Evolutionary conservation across 2,888 invertebrate genomes (phyloP), one percentile per base, ranked within the genome.

Genomic region (Cancer borealis): DNA sequence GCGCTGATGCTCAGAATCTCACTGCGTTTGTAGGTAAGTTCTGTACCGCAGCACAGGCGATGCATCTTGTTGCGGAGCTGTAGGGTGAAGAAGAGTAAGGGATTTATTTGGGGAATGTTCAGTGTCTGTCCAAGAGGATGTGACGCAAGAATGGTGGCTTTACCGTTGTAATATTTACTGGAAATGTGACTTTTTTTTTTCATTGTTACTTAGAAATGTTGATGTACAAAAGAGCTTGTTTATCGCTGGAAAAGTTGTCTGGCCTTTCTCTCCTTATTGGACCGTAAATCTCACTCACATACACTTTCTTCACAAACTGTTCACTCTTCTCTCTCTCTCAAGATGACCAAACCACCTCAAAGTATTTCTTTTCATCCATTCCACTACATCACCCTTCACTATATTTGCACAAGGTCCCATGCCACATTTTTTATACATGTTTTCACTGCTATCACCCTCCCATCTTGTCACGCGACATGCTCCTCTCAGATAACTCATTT

Each of bases 1-100:
- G 91, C 95, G 54, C 95, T 95, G 92, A 95, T 87, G 79, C 91
- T 49, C 26, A 94, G 84, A 12, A 95, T 84, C 30, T 95, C 95
- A 21, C 95, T 95, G 84, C 95, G 92, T 49, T 95, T 95, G 88
- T 95, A 95, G 1, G 95, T 95, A 66, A 95, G 95, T 30, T 95
- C 95, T 0, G 95, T 95, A 6, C 95, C 95, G 87, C 95, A 95
- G 39, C 95, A 95, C 88, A 95, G 92, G n/a, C 95, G 92, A 49
- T 95, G 93, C 93, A 95, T 95, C 88, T 95, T 95, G 60, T 60
- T 93, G 26, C 95, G 95, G 93, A 95, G 94, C 95, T 95, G 93
- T 87, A 21, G 17, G 60, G 21, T 17, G 60, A 60, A 21, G 3
- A 60, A 21, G 60, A 60, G 10, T 1, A 60, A 12, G 49, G 49